Percentiles rank a stretch among this genome's conserved stretches.
These are phyloP conservation scores for Mus pahari DNA, from an alignment of 2,113 vertebrate species.

Conservation along the genomic window DNA sequence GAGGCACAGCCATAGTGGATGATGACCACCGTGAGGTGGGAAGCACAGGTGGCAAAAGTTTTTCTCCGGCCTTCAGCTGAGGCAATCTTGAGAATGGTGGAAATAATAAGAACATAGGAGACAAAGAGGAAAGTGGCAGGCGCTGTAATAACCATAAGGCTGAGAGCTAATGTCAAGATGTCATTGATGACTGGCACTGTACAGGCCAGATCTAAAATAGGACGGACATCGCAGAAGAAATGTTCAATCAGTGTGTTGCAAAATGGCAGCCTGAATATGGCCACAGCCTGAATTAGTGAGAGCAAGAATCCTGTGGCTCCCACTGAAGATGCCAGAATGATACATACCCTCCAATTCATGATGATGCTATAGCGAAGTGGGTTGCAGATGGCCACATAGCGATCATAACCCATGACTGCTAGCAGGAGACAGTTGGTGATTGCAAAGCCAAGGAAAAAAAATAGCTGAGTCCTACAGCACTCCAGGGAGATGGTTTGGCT, in stretches of 20 bases:
- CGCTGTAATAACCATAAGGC: slow-evolving; percentile 39
- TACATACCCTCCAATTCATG: slow-evolving; percentile 59
- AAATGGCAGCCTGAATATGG: slow-evolving; percentile 68
- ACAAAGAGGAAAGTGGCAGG: slow-evolving; percentile 59
- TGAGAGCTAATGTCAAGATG: slow-evolving; percentile 66
- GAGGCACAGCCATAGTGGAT: not conserved
- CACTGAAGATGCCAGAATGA: slow-evolving; percentile 11
- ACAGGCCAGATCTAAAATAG: slow-evolving; percentile 62
- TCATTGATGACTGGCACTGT: slow-evolving; percentile 35
- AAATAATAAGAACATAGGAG: slow-evolving; percentile 55
- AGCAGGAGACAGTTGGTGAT: slow-evolving; percentile 71
- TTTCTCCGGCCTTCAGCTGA: not conserved
- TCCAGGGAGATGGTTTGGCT: slow-evolving; percentile 56
- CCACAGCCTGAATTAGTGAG: slow-evolving; percentile 31
- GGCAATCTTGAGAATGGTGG: slow-evolving; percentile 56
- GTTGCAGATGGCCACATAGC: slow-evolving; percentile 62
- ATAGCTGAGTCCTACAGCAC: slow-evolving; percentile 64
- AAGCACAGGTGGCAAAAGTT: slow-evolving; percentile 54
- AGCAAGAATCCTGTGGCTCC: slow-evolving; percentile 1
- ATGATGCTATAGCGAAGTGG: slow-evolving; percentile 27
- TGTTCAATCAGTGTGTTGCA: slow-evolving; percentile 60
- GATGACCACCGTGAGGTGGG: slow-evolving; percentile 47
- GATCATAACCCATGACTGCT: slow-evolving; percentile 61
- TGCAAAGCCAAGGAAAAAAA: slow-evolving; percentile 72
- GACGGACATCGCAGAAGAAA: slow-evolving; percentile 69